Percentiles rank a stretch among this genome's conserved stretches.
Evolutionary conservation across 2,797 vertebrate species (phyloP).

Genomic region (Hippoglossus hippoglossus): DNA sequence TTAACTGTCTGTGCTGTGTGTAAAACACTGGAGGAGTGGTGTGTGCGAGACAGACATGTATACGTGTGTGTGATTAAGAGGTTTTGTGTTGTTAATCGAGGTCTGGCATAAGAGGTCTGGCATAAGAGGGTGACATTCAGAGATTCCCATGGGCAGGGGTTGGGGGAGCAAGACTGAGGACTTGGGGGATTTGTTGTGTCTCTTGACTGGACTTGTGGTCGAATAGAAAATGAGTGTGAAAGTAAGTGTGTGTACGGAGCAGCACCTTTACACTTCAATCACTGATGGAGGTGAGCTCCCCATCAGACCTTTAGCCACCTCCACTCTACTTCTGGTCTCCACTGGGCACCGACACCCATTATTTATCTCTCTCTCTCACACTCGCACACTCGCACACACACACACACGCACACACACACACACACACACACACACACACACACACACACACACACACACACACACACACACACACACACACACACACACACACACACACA

Average conservation of each 20-base stretch:
- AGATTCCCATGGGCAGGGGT: background rate
- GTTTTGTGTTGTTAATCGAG: conserved; percentile 44
- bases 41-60: background rate
- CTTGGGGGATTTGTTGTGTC: conserved; percentile 31
- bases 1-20: background rate
- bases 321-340: conserved; percentile 49
- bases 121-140: background rate
- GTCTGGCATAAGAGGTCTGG: conserved; percentile 5
- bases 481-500: conserved; percentile 27
- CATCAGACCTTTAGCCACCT: conserved; percentile 53
- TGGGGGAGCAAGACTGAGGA: conserved; percentile 9
- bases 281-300: conserved; percentile 57
- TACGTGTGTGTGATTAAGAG: conserved; percentile 16
- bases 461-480: background rate
- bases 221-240: conserved; percentile 49
- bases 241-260: conserved; percentile 37
- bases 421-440: conserved; percentile 23
- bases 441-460: conserved; percentile 21
- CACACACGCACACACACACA: conserved; percentile 18
- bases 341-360: conserved; percentile 61
- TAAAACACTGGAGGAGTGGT: background rate
- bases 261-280: conserved; percentile 57
- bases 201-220: conserved; percentile 28
- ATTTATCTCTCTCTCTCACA: conserved; percentile 41
- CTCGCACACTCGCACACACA: conserved; percentile 14